Evolutionary conservation across 2,888 invertebrate species (phyloP), one percentile per base, ranked within the genome.

Genomic region (Salticus scenicus): DNA sequence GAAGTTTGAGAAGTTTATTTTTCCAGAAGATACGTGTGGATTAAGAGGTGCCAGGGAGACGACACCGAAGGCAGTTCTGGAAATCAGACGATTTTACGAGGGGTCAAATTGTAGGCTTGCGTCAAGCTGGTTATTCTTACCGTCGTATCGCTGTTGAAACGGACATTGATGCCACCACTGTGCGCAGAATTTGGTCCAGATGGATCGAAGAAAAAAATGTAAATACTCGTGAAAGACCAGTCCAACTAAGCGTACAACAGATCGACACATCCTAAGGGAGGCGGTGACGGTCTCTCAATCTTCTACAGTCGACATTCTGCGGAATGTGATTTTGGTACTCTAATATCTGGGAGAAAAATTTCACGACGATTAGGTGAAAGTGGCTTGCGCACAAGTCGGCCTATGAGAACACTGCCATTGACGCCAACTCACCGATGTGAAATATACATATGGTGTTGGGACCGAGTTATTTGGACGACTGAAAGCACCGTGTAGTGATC

Each of bases 281-380:
- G 20, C 31, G 66, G 28, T 66, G 33, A 10, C 8, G 24, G 12
- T 20, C 33, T 17, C 1, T 28, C 69, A 69, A n/a, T 69, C 41
- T 0, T 14, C 69, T 4, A 69, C 69, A 12, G 7, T 27, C 10
- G 24, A 28, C 66, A 66, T 17, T 28, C 17, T 66, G 28, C 28
- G 17, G 66, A n/a, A 69, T 69, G 41, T 69, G 69, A 0, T 33
- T 69, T 69, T 31, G 33, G 33, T 69, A 17, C 69, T 31, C 33
- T 10, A 37, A 24, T 69, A 31, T 31, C 24, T 41, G 69, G 37
- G 41, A 69, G 33, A 69, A 37, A 31, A 66, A 5, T 66, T 66
- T 66, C 66, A 28, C 66, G 28, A 24, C 30, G 66, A 66, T 4
- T 28, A 17, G 27, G 12, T 66, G 66, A 66, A 66, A 66, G 28